Conservation (phyloP, 2,888 invertebrate species). For the Ophion obscuratus region DNA sequence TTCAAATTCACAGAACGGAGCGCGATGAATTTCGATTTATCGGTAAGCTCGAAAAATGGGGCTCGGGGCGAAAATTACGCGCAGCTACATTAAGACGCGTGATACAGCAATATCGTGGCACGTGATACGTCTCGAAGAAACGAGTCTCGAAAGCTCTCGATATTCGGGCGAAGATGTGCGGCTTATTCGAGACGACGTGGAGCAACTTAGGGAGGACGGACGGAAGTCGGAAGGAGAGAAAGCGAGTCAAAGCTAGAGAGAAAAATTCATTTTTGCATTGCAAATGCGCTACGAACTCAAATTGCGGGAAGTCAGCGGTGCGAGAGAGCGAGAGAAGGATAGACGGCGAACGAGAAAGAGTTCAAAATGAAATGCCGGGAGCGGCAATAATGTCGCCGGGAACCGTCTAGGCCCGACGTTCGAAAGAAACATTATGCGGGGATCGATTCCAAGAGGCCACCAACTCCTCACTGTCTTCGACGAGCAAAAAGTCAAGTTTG, state of each 20-base stretch:
- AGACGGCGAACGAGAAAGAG: conserved; percentile 25
- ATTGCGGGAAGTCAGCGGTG: conserved; percentile 67
- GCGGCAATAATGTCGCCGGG: conserved; percentile 66
- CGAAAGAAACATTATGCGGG: conserved; percentile 66
- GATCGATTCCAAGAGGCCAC: conserved; percentile 61
- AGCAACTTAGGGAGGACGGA: too few relatives aligned
- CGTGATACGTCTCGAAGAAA: background rate
- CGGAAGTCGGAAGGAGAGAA: background rate
- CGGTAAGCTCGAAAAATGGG: too few relatives aligned
- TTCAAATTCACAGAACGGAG: too few relatives aligned
- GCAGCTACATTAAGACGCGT: too few relatives aligned
- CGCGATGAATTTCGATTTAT: too few relatives aligned
- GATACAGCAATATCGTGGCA: background rate
- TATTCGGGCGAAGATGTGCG: background rate
- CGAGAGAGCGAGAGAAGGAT: conserved; percentile 42
- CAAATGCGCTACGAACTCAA: conserved; percentile 70
- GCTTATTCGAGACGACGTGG: too few relatives aligned
- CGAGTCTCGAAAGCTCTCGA: conserved; percentile 1
- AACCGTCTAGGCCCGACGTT: conserved; percentile 48
- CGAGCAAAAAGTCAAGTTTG: conserved; percentile 56
- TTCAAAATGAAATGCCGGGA: conserved; percentile 69
- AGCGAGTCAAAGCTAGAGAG: conserved; percentile 14
- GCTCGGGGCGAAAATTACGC: too few relatives aligned
- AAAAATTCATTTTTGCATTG: conserved; percentile 70
- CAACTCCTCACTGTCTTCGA: conserved; percentile 43